Conservation (phyloP, 2,888 invertebrate species). For the Atethmia centrago region DNA sequence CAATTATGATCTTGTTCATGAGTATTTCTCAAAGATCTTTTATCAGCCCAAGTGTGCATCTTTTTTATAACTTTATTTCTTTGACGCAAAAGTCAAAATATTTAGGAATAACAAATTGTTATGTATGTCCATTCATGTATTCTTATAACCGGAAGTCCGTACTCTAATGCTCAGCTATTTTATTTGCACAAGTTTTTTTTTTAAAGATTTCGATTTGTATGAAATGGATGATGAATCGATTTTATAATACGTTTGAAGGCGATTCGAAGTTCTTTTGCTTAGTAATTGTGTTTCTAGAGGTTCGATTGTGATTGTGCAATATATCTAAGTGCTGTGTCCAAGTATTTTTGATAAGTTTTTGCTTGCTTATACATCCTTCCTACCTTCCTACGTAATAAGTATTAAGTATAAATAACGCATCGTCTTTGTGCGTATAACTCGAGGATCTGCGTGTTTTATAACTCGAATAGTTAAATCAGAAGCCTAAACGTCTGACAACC, state of each 20-base stretch:
- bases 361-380: neutral
- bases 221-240: constrained; percentile 77
- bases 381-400: too few relatives aligned
- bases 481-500: neutral
- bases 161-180: constrained; percentile 69
- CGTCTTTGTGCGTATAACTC: too few relatives aligned
- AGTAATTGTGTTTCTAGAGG: constrained; percentile 38
- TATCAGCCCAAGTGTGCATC: constrained; percentile 79
- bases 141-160: constrained; percentile 80
- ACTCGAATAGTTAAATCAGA: too few relatives aligned
- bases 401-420: too few relatives aligned
- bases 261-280: constrained; percentile 52
- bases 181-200: constrained; percentile 71
- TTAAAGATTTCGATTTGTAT: constrained; percentile 57
- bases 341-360: constrained; percentile 4
- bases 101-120: constrained; percentile 80
- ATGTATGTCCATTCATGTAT: constrained; percentile 67
- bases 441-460: too few relatives aligned
- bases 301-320: constrained; percentile 24
- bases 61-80: constrained; percentile 50
- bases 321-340: neutral
- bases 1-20: constrained; percentile 42
- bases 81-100: constrained; percentile 85
- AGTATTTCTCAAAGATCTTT: constrained; percentile 79
- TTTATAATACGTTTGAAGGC: constrained; percentile 67